A percentile compares a stretch with the other conserved stretches of the same genome.
Conservation (phyloP, 2,888 invertebrate species). For the Pomacea canaliculata region DNA sequence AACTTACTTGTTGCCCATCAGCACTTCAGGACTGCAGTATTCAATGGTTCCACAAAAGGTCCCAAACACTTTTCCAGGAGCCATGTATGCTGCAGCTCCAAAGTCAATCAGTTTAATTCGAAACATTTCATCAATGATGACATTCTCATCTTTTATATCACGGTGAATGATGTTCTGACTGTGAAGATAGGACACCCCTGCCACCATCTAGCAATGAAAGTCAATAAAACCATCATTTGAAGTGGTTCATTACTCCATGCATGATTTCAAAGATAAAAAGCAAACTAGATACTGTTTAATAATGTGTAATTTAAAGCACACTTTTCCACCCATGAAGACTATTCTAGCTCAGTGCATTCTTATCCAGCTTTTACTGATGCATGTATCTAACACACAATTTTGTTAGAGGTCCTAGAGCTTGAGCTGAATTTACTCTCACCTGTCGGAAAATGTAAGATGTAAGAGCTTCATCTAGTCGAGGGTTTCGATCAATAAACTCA, state of each 20-base stretch:
- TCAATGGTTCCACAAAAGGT: conserved; percentile 84
- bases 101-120: conserved; percentile 83
- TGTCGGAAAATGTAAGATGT: conserved; percentile 81
- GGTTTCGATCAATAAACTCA: conserved; percentile 81
- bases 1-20: conserved; percentile 77
- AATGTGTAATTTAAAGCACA: background rate
- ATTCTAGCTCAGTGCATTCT: too few relatives aligned
- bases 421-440: conserved; percentile 66
- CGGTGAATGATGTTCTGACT: conserved; percentile 78
- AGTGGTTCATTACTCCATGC: too few relatives aligned
- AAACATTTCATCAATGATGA: conserved; percentile 80
- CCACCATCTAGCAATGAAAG: conserved; percentile 74
- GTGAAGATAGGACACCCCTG: conserved; percentile 80
- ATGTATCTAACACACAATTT: too few relatives aligned
- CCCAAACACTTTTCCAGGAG: conserved; percentile 77
- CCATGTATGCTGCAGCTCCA: conserved; percentile 79
- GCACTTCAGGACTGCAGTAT: conserved; percentile 82
- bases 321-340: too few relatives aligned
- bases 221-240: too few relatives aligned
- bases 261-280: too few relatives aligned
- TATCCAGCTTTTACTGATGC: too few relatives aligned
- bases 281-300: too few relatives aligned
- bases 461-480: conserved; percentile 78
- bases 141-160: conserved; percentile 83
- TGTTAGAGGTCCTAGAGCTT: too few relatives aligned